Evolutionary conservation across 1,140 invertebrate species (phyloP).

Genomic region (Meloidogyne hapla): DNA sequence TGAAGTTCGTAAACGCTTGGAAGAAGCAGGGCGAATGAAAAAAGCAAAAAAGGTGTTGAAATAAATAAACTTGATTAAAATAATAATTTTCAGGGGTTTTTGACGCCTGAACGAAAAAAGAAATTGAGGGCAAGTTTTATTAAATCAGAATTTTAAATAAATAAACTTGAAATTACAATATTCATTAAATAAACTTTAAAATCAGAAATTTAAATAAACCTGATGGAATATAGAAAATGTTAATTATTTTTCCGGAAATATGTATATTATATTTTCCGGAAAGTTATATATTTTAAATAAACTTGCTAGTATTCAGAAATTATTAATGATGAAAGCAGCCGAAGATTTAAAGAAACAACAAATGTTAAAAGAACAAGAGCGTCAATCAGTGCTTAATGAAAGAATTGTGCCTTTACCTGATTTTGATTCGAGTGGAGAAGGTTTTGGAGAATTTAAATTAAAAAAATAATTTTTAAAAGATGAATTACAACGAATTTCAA

Average conservation of each 20-base stretch:
- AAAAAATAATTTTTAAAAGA: constrained; percentile 65
- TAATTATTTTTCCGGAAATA: too few species aligned
- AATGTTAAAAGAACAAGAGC: constrained; percentile 92
- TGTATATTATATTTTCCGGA: not conserved
- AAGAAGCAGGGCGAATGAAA: constrained; percentile 57
- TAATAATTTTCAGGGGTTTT: constrained; percentile 36
- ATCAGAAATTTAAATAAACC: not conserved
- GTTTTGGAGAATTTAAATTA: not conserved
- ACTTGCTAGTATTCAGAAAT: constrained; percentile 67
- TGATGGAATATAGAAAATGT: too few species aligned
- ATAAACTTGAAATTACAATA: not conserved
- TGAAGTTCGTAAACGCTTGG: constrained; percentile 53
- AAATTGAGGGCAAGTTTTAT: constrained; percentile 68
- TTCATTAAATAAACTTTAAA: not conserved
- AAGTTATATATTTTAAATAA: not conserved
- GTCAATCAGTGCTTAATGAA: constrained; percentile 92
- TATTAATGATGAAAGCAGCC: constrained; percentile 98
- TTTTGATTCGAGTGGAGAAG: constrained; percentile 15
- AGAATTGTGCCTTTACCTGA: constrained; percentile 49
- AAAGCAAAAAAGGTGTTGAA: constrained; percentile 57
- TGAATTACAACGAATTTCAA: constrained; percentile 88
- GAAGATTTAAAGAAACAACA: constrained; percentile 99
- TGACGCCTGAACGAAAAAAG: constrained; percentile 56
- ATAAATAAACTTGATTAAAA: not conserved
- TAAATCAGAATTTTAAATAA: not conserved